Percentiles rank a stretch among this genome's conserved stretches.
phyloP scores from a whole-genome alignment of 2,888 invertebrate genomes.

The Metalampra italica region DNA sequence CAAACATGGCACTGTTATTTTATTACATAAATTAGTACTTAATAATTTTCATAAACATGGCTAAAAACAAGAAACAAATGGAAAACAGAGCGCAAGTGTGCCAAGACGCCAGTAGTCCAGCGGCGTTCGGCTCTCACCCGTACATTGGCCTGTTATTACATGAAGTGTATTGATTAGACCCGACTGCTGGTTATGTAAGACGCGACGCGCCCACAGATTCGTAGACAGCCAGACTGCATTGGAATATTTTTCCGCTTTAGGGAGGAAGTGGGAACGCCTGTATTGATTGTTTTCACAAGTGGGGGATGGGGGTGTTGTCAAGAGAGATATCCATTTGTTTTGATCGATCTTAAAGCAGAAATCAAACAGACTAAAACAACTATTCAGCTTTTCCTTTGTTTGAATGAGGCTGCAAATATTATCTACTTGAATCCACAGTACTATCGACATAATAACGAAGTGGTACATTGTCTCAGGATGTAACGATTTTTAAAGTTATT shows the following conservation, averaged over 20 bases:
- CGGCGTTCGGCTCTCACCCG: conserved; percentile 37
- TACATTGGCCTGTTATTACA: conserved; percentile 62
- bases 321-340: too few species aligned
- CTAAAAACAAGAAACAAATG: conserved; percentile 5
- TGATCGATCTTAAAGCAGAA: too few species aligned
- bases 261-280: background rate
- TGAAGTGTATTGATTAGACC: conserved; percentile 70
- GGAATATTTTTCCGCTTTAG: conserved; percentile 16
- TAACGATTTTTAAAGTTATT: too few species aligned
- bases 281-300: conserved; percentile 4
- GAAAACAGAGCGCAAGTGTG: conserved; percentile 23
- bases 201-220: conserved; percentile 50
- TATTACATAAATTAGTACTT: conserved; percentile 1
- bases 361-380: too few species aligned
- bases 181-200: conserved; percentile 67
- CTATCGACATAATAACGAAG: too few species aligned
- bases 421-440: too few species aligned
- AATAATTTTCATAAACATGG: conserved; percentile 15
- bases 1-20: too few species aligned
- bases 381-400: too few species aligned
- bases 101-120: conserved; percentile 46
- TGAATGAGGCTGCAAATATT: too few species aligned
- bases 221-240: conserved; percentile 48
- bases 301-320: background rate
- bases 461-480: too few species aligned